Base-by-base conservation (phyloP, 2,888 invertebrate species). In the Drosophila hamatofila region DNA sequence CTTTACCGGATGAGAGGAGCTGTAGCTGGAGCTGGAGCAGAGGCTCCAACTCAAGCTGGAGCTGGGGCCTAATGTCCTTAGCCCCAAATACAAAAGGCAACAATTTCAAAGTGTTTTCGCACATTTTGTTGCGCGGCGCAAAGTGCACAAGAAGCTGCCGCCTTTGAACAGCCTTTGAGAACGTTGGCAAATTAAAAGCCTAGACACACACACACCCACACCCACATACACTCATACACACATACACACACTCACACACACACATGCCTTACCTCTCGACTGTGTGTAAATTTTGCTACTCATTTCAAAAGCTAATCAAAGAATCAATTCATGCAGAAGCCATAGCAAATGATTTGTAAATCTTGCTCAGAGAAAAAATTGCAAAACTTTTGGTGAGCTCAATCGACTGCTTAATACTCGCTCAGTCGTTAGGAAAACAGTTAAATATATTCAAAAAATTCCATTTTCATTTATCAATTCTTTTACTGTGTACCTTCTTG, bases 61-160 rank as follows among this genome's bases (percentile, higher is more conserved):
- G 9, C 35, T 39, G 74, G 48, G 27, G 64, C 56, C 67, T 77
- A 80, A 79, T 79, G 74, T 71, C 77, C 68, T 79, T 79, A 80
- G 61, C 52, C 51, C 58, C 48, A 18, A 39, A 63, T 42, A 67
- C 71, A 72, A 78, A 73, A 41, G 52, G 44, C 39, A 66, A 46
- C 58, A 51, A 61, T 74, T 78, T 74, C 72, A 77, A 70, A 78
- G 79, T 59, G 56, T 64, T 72, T 72, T 60, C 75, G 51, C 61
- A 56, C 48, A 76, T 60, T 66, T 76, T 41, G 65, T 61, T 76
- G 56, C 23, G 41, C 11, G 27, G 27, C 25, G 54, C 39, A 27
- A 75, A 64, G 56, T 59, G 69, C 55, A 57, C 70, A 30, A 39
- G 27, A 63, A 60, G 41, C 46, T 66, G 21, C 37, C 46, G 33